Evolutionary conservation across 2,888 invertebrate genomes (phyloP).

Genomic region (Chaitophorus viminalis): DNA sequence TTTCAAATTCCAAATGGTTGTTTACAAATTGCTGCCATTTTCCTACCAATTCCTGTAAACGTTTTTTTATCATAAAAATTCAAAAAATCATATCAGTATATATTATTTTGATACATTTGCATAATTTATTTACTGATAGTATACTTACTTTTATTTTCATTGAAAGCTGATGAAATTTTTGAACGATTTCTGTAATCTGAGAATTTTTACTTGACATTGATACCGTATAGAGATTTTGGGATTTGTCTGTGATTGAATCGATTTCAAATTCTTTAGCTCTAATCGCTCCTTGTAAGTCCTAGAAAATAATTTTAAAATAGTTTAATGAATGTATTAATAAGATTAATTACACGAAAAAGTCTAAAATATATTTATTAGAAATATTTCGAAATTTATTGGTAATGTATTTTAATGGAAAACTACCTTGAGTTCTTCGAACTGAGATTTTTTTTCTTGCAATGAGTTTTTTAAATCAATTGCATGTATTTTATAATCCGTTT

Average conservation of each 20-base stretch:
- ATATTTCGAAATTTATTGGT: background rate
- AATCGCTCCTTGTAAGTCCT: conserved; percentile 85
- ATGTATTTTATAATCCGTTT: conserved; percentile 87
- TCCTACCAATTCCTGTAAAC: conserved; percentile 77
- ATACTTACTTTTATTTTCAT: conserved; percentile 80
- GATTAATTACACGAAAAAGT: background rate
- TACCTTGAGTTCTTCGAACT: conserved; percentile 79
- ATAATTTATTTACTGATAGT: background rate
- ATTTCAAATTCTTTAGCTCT: conserved; percentile 92
- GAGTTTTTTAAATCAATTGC: conserved; percentile 87
- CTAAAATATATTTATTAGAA: background rate
- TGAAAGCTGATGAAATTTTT: conserved; percentile 90
- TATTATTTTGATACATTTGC: background rate
- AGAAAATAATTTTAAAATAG: conserved; percentile 64
- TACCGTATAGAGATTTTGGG: conserved; percentile 83
- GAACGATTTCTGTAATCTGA: conserved; percentile 88
- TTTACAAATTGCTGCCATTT: conserved; percentile 93
- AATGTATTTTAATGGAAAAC: conserved; percentile 16
- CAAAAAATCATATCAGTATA: background rate
- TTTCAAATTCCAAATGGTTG: conserved; percentile 87
- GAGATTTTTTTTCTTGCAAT: conserved; percentile 83
- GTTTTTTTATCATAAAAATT: conserved; percentile 26
- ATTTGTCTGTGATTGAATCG: conserved; percentile 90
- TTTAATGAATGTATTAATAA: background rate
- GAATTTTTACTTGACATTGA: conserved; percentile 79